These are phyloP conservation scores for Tapirus terrestris DNA, from an alignment of 2,113 vertebrate species.

Conservation along the genomic window DNA sequence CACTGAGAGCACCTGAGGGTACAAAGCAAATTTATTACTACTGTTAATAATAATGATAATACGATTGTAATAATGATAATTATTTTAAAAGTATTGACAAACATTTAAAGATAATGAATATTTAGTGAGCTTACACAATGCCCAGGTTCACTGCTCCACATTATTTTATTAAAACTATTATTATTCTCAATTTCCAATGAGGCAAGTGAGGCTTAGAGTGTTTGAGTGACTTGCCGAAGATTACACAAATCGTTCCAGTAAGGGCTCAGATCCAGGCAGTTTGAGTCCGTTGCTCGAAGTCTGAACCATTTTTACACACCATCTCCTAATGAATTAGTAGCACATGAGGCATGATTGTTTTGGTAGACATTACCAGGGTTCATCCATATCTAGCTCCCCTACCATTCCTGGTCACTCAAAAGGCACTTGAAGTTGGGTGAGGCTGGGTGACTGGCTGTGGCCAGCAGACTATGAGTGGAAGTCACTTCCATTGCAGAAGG, in stretches of 20 bases:
- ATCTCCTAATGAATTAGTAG: background rate
- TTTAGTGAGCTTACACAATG: background rate
- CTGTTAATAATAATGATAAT: background rate
- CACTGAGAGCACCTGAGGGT: background rate
- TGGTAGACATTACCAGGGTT: accelerated
- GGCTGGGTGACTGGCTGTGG: background rate
- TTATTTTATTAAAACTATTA: background rate
- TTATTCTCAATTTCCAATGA: background rate
- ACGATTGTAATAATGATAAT: background rate
- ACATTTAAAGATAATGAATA: background rate
- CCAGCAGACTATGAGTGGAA: accelerated
- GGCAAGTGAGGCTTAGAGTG: background rate
- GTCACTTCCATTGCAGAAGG: accelerated
- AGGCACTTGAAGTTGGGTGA: background rate
- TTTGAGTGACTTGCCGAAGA: background rate
- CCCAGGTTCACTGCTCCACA: background rate
- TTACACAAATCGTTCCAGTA: background rate
- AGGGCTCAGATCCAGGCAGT: background rate
- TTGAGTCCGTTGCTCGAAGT: background rate
- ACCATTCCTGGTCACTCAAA: background rate
- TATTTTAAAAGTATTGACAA: background rate
- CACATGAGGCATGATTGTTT: accelerated
- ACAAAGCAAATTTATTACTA: background rate
- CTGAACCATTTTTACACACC: background rate
- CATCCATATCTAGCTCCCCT: background rate